phyloP scores from a whole-genome alignment of 2,797 vertebrate genomes.

The Ptychadena robeensis region DNA sequence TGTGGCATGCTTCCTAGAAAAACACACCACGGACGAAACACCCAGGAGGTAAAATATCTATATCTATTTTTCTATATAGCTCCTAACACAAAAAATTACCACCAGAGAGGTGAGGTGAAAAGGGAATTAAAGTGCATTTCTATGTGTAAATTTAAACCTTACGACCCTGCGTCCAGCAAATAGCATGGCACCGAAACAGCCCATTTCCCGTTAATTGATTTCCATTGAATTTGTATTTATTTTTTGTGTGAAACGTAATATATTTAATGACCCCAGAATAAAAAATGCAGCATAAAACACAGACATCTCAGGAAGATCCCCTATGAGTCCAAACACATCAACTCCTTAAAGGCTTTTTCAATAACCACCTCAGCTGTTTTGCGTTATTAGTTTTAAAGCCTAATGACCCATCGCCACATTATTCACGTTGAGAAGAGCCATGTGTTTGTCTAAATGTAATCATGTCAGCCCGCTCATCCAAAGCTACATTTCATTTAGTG shows the following conservation, averaged over 20 bases:
- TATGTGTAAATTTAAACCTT: background rate
- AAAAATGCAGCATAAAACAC: background rate
- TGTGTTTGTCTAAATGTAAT: constrained; percentile 41
- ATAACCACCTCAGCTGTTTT: constrained; percentile 43
- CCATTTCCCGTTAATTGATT: background rate
- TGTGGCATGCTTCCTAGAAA: no score
- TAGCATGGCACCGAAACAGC: background rate
- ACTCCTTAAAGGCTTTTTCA: constrained; percentile 7
- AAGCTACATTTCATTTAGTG: constrained; percentile 36
- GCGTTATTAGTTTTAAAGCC: constrained; percentile 24
- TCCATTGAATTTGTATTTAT: background rate
- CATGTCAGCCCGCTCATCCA: constrained; percentile 33
- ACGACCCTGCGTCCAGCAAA: background rate
- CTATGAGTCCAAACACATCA: background rate
- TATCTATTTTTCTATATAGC: no score
- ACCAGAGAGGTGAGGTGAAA: no score
- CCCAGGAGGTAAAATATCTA: no score
- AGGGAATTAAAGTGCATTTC: background rate
- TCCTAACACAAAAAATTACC: no score
- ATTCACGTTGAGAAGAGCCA: constrained; percentile 23
- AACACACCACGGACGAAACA: no score
- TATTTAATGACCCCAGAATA: background rate
- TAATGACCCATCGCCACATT: constrained; percentile 32
- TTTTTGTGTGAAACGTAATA: background rate
- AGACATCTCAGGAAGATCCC: constrained; percentile 6